These are phyloP conservation scores for Branchinecta lynchi DNA, from an alignment of 1,140 invertebrate species.

Conservation along the genomic window DNA sequence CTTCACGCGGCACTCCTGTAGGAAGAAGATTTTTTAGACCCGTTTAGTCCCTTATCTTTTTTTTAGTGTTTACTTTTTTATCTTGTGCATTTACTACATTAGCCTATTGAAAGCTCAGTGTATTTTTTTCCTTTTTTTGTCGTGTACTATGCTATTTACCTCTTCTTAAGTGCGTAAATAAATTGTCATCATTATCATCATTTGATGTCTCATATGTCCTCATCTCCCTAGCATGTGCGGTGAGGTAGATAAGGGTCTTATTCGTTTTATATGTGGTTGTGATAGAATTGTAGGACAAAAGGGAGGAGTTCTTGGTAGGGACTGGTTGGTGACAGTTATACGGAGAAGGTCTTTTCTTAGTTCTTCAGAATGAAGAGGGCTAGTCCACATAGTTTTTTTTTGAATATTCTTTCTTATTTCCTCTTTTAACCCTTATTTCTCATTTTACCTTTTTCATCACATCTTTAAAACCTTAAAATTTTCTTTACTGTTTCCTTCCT, in stretches of 20 bases:
- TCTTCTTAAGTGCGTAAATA: no score
- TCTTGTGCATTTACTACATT: no score
- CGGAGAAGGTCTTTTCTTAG: not conserved
- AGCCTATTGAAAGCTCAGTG: no score
- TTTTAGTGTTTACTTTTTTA: not conserved
- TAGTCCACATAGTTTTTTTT: not conserved
- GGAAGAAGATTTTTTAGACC: no score
- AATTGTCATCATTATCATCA: not conserved
- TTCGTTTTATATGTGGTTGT: no score
- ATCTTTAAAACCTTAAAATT: not conserved
- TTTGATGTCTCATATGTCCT: not conserved
- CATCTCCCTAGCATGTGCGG: not conserved
- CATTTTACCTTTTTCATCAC: not conserved
- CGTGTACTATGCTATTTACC: no score
- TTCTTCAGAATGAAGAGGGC: conserved; percentile 2
- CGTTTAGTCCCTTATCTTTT: no score
- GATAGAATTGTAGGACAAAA: not conserved
- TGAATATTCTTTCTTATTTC: conserved; percentile 3
- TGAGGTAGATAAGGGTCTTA: not conserved
- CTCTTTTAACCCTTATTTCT: not conserved
- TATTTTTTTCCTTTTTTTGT: no score
- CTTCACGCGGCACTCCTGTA: no score
- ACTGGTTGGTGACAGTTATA: not conserved
- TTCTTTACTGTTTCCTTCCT: no score
- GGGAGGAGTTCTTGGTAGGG: not conserved